These are phyloP conservation scores for Gastracanthus pulcherrimus DNA, from an alignment of 2,888 invertebrate genomes.

Conservation along the genomic window DNA sequence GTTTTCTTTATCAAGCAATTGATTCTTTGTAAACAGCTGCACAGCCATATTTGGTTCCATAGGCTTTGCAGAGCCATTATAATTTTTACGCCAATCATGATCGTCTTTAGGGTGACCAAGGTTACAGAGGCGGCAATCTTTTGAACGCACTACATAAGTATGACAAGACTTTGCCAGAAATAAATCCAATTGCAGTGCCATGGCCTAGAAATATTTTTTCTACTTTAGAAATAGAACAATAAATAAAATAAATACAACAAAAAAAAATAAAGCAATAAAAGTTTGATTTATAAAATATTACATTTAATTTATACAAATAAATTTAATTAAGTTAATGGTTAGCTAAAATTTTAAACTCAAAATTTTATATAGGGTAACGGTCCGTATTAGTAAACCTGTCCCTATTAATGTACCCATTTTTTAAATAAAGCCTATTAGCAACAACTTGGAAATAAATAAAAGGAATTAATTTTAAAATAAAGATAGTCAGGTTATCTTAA, in stretches of 20 bases:
- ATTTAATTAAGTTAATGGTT: not conserved
- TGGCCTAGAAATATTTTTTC: not conserved
- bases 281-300: not conserved
- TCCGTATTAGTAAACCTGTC: too few species aligned
- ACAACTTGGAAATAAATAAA: too few species aligned
- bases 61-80: constrained; percentile 45
- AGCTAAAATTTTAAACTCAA: not conserved
- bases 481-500: too few species aligned
- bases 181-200: not conserved
- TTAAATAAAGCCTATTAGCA: too few species aligned
- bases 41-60: constrained; percentile 62
- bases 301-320: not conserved
- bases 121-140: not conserved
- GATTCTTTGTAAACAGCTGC: constrained; percentile 49
- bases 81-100: constrained; percentile 14
- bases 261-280: too few species aligned
- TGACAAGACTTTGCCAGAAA: not conserved
- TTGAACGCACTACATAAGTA: not conserved
- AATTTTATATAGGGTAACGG: not conserved
- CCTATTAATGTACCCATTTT: too few species aligned
- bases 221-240: not conserved
- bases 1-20: constrained; percentile 40
- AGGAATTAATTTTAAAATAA: too few species aligned
- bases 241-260: too few species aligned
- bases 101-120: not conserved